A percentile compares a stretch with the other conserved stretches of the same genome.
Conservation (phyloP, 2,797 vertebrate genomes). For the Schizothorax lantsangensis region DNA sequence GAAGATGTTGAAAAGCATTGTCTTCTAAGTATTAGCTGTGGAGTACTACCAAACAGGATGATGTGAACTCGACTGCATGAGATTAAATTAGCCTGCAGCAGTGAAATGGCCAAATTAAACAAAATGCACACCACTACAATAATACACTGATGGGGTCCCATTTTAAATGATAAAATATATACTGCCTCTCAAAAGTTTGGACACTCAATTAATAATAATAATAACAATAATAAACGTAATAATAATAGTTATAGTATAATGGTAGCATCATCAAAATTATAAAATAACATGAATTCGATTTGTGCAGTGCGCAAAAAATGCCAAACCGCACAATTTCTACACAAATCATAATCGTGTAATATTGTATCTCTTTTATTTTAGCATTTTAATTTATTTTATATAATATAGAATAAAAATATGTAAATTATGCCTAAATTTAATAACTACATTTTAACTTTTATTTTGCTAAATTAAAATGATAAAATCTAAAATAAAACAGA, state of each 20-base stretch:
- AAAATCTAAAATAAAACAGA: neutral
- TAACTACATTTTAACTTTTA: neutral
- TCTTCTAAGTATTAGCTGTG: conserved; percentile 57
- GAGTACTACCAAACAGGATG: conserved; percentile 5
- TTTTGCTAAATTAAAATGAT: neutral
- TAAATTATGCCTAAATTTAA: neutral
- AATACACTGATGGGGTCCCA: neutral
- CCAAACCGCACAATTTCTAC: neutral
- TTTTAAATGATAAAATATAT: neutral
- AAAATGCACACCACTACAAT: conserved; percentile 20
- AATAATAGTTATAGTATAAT: no score
- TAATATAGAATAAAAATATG: neutral
- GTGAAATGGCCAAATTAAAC: neutral
- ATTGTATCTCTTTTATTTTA: neutral
- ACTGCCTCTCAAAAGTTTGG: neutral
- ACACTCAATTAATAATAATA: neutral
- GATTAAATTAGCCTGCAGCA: conserved; percentile 43
- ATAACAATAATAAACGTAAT: no score
- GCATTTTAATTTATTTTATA: neutral
- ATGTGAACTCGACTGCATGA: conserved; percentile 19
- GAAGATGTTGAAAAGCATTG: conserved; percentile 71
- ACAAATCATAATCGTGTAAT: neutral
- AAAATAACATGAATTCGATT: neutral
- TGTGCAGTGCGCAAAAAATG: neutral
- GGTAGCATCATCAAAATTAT: neutral